phyloP scores from a whole-genome alignment of 2,113 vertebrate genomes.

The Malurus cyaneus region DNA sequence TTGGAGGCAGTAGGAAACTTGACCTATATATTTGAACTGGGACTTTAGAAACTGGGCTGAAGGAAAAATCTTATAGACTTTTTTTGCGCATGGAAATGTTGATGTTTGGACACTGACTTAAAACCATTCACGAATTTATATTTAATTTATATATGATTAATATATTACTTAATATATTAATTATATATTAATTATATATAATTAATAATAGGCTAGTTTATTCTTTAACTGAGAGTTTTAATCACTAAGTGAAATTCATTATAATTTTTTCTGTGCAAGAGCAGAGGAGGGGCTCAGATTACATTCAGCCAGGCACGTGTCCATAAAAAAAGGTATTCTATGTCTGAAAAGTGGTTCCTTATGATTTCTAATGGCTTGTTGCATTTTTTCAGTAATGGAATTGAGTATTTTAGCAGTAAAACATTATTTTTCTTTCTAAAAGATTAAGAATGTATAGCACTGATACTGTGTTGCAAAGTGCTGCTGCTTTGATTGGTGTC shows the following conservation, averaged over 20 bases:
- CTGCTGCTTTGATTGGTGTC: neutral
- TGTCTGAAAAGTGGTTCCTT: neutral
- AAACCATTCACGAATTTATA: accelerated
- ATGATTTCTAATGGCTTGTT: neutral
- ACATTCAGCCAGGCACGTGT: neutral
- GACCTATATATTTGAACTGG: constrained; percentile 32
- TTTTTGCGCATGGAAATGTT: neutral
- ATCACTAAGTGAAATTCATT: neutral
- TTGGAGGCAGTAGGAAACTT: neutral
- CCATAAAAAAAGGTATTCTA: neutral
- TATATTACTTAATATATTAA: too few species aligned
- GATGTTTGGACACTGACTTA: neutral
- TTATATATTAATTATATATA: too few species aligned
- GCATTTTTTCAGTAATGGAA: neutral
- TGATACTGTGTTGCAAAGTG: neutral
- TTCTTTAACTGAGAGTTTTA: neutral
- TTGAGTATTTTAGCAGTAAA: neutral
- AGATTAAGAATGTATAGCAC: neutral
- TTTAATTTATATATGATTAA: neutral
- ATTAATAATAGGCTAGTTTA: neutral
- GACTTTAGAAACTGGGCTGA: neutral
- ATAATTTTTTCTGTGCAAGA: neutral
- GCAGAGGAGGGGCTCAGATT: neutral
- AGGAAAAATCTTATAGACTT: neutral
- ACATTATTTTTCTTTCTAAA: neutral